phyloP scores from a whole-genome alignment of 2,797 vertebrate species.

The Holocentrus rufus region DNA sequence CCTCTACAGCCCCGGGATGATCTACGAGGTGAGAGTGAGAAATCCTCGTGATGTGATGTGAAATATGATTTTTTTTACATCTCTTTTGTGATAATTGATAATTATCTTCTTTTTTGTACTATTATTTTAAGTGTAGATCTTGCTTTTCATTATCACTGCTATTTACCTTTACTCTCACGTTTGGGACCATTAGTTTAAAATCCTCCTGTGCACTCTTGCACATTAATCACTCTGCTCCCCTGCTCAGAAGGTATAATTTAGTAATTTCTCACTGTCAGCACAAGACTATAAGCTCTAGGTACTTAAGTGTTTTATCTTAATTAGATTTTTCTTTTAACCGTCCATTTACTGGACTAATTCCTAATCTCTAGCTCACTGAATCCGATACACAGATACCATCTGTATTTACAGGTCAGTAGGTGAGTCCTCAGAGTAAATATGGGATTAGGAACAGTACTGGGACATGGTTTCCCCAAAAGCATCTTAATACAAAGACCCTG shows the following conservation, averaged over 20 bases:
- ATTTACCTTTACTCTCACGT: no score
- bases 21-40: slow-evolving; percentile 68
- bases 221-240: background rate
- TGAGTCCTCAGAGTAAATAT: slow-evolving; percentile 9
- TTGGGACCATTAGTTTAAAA: background rate
- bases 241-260: no score
- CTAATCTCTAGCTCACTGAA: slow-evolving; percentile 1
- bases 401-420: slow-evolving; percentile 6
- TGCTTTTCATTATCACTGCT: background rate
- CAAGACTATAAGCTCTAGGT: background rate
- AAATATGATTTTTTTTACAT: background rate
- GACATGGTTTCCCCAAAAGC: background rate
- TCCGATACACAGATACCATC: slow-evolving; percentile 1
- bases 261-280: background rate
- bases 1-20: slow-evolving; percentile 71
- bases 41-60: no score
- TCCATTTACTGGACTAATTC: slow-evolving; percentile 6
- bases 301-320: background rate
- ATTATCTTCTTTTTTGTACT: background rate
- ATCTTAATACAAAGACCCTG: background rate
- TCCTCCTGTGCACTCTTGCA: background rate
- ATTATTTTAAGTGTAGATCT: background rate
- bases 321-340: background rate
- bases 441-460: background rate
- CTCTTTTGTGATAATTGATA: background rate